A percentile compares a stretch with the other conserved stretches of the same genome.
phyloP scores from a whole-genome alignment of 2,888 invertebrate species.

The Idaea biselata region DNA sequence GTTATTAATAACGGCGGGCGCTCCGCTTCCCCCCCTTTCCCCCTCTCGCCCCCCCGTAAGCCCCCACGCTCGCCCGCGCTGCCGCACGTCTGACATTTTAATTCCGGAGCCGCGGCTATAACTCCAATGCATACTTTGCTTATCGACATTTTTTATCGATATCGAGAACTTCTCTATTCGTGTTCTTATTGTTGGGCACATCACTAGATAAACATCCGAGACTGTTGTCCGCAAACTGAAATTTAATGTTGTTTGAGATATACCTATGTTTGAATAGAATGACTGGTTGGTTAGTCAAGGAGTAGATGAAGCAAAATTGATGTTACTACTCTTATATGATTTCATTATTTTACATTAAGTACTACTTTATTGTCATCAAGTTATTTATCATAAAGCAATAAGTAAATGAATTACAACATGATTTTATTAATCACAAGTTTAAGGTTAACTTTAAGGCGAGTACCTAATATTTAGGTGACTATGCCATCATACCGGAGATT shows the following conservation, averaged over 20 bases:
- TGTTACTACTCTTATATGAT: background rate
- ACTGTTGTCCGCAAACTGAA: background rate
- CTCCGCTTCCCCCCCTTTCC: slow-evolving; percentile 49
- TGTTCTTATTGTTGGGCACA: slow-evolving; percentile 16
- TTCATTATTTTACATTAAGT: background rate
- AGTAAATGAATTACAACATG: background rate
- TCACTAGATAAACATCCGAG: background rate
- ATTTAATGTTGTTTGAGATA: background rate
- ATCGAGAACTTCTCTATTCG: slow-evolving; percentile 53
- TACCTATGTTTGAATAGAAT: background rate
- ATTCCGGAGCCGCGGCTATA: slow-evolving; percentile 72
- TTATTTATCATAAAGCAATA: background rate
- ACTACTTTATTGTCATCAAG: no score
- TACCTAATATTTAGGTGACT: background rate
- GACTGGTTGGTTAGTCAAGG: background rate
- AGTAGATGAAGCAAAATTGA: background rate
- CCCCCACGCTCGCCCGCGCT: slow-evolving; percentile 67
- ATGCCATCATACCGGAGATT: no score
- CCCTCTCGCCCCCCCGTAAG: slow-evolving; percentile 47
- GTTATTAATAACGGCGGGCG: slow-evolving; percentile 78
- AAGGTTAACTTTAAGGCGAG: background rate
- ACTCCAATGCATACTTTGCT: slow-evolving; percentile 55
- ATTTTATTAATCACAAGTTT: background rate
- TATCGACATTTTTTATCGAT: slow-evolving; percentile 73
- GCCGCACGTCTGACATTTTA: slow-evolving; percentile 80